phyloP scores from a whole-genome alignment of 2,113 vertebrate genomes.

The Tyto alba region DNA sequence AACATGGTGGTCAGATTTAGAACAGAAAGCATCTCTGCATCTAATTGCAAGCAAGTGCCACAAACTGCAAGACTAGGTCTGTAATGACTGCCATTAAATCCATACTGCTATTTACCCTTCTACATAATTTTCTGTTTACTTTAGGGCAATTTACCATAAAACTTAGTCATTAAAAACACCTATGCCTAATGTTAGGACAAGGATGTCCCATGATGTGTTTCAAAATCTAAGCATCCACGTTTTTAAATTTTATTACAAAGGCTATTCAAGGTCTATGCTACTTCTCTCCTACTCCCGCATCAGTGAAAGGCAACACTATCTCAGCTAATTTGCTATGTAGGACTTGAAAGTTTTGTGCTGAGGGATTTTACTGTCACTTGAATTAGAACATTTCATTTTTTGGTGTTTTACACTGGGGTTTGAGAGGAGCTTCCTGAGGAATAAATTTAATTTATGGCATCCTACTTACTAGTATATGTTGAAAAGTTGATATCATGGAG shows the following conservation, averaged over 20 bases:
- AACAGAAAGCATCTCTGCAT: background rate
- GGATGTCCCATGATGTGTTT: background rate
- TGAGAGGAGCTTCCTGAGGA: background rate
- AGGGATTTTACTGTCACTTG: background rate
- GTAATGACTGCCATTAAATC: background rate
- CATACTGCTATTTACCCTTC: background rate
- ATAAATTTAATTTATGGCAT: background rate
- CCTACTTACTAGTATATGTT: background rate
- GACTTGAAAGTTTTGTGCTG: background rate
- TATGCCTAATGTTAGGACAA: background rate
- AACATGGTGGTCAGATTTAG: background rate
- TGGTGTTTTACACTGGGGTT: background rate
- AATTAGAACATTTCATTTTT: background rate
- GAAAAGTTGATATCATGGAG: background rate
- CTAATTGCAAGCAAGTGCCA: background rate
- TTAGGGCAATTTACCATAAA: background rate
- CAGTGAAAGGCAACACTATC: background rate
- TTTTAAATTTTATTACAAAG: background rate
- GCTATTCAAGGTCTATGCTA: background rate
- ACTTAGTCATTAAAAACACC: background rate
- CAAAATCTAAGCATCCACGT: background rate
- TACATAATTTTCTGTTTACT: background rate
- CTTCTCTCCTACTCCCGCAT: background rate
- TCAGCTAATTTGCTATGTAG: background rate
- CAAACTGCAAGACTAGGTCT: background rate